These are phyloP conservation scores for Ectemnius lituratus DNA, from an alignment of 2,888 invertebrate genomes.

Conservation along the genomic window DNA sequence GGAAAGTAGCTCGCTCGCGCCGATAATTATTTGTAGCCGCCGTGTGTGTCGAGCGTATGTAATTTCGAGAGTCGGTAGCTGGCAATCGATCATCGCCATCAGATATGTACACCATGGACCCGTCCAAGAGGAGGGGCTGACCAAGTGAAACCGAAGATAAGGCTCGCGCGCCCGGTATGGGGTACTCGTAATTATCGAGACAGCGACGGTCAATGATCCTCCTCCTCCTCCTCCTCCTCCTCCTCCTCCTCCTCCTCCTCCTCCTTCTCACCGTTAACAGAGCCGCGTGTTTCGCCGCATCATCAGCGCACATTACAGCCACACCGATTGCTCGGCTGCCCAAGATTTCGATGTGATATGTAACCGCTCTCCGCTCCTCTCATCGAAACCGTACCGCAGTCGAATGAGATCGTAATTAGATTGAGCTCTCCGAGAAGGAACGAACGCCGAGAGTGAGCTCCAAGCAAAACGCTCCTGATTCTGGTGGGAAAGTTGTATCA, in stretches of 20 bases:
- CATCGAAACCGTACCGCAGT: too few species aligned
- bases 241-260: too few species aligned
- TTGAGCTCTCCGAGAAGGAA: too few species aligned
- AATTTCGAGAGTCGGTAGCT: constrained; percentile 67
- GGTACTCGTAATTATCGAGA: constrained; percentile 69
- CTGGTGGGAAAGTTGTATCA: too few species aligned
- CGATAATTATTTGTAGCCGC: constrained; percentile 61
- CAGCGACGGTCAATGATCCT: constrained; percentile 65
- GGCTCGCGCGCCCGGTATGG: constrained; percentile 61
- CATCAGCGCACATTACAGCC: constrained; percentile 41
- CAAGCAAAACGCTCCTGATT: too few species aligned
- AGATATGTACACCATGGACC: constrained; percentile 52
- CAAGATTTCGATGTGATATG: too few species aligned
- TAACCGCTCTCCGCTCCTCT: too few species aligned
- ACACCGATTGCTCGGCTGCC: not conserved
- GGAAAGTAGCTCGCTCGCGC: constrained; percentile 48
- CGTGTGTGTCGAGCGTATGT: constrained; percentile 58
- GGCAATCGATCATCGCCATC: constrained; percentile 68
- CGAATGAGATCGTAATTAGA: too few species aligned
- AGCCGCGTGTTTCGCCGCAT: constrained; percentile 54
- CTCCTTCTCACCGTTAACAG: not conserved
- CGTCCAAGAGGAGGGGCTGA: constrained; percentile 41
- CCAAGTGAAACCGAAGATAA: constrained; percentile 62
- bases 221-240: constrained; percentile 7
- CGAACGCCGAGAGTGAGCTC: too few species aligned